Conservation (phyloP, 1,140 invertebrate genomes). For the Choristoneura fumiferana region DNA sequence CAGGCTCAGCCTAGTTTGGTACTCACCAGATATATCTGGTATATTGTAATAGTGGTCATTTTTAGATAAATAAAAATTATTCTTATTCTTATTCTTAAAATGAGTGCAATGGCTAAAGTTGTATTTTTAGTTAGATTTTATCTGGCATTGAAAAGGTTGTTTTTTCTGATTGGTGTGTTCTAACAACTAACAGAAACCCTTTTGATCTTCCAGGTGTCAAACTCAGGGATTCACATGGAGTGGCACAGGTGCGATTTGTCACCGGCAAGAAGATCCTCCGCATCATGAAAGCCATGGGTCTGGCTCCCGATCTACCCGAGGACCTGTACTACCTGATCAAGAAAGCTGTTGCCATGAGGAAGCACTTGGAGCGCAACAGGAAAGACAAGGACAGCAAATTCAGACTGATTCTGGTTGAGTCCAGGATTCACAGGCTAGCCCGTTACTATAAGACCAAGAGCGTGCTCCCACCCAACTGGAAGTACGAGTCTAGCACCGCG, state of each 20-base stretch:
- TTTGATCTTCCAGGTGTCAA: slow-evolving; percentile 90
- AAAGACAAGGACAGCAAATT: slow-evolving; percentile 99
- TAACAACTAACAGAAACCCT: slow-evolving; percentile 2
- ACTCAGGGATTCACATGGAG: slow-evolving; percentile 98
- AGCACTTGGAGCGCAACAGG: slow-evolving; percentile 98
- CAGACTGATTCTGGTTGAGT: slow-evolving; percentile 98
- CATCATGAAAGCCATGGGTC: slow-evolving; percentile 97
- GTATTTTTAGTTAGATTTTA: too few species aligned
- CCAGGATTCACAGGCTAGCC: slow-evolving; percentile 97
- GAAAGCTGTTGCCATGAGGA: slow-evolving; percentile 99
- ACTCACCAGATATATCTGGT: too few species aligned
- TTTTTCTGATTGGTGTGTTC: too few species aligned
- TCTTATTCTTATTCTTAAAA: too few species aligned
- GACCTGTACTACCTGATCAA: slow-evolving; percentile 99
- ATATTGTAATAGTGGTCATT: too few species aligned
- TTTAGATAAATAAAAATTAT: too few species aligned
- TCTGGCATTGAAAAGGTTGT: too few species aligned
- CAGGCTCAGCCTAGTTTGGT: too few species aligned
- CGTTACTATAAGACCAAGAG: slow-evolving; percentile 99
- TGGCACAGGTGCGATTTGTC: slow-evolving; percentile 98
- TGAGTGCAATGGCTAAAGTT: too few species aligned
- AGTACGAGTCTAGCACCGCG: slow-evolving; percentile 98
- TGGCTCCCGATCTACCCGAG: slow-evolving; percentile 97
- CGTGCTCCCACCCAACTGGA: slow-evolving; percentile 98
- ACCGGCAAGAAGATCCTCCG: slow-evolving; percentile 99